phyloP scores from a whole-genome alignment of 2,888 invertebrate species.

The Drosophila tripunctata region DNA sequence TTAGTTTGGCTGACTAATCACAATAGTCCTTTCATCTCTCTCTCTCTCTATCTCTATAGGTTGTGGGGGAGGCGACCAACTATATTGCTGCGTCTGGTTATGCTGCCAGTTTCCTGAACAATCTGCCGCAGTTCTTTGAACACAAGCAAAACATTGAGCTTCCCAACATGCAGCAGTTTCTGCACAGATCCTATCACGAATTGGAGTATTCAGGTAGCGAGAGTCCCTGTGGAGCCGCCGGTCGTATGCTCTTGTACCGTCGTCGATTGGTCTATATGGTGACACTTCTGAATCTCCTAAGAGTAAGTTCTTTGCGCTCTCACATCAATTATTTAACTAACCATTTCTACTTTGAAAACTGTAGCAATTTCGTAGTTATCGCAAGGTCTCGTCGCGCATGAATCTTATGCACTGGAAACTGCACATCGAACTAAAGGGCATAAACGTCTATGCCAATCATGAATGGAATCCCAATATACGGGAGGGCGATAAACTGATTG shows the following conservation, averaged over 20 bases:
- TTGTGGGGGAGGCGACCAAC: background rate
- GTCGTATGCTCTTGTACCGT: slow-evolving; percentile 24
- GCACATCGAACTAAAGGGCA: slow-evolving; percentile 59
- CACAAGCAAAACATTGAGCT: slow-evolving; percentile 49
- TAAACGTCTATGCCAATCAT: slow-evolving; percentile 19
- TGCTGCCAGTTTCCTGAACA: slow-evolving; percentile 64
- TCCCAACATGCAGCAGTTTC: slow-evolving; percentile 60
- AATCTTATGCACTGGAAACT: slow-evolving; percentile 50
- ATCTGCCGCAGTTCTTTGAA: slow-evolving; percentile 63
- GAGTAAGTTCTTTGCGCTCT: slow-evolving; percentile 48
- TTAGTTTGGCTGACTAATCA: too few species aligned
- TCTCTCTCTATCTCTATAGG: too few species aligned
- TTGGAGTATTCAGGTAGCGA: slow-evolving; percentile 52
- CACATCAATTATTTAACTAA: background rate
- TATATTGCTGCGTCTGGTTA: slow-evolving; percentile 54
- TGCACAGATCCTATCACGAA: slow-evolving; percentile 69
- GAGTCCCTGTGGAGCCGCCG: slow-evolving; percentile 19
- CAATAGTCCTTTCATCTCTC: too few species aligned
- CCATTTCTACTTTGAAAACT: too few species aligned
- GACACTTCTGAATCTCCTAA: slow-evolving; percentile 73
- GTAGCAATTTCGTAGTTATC: slow-evolving; percentile 68
- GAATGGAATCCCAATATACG: too few species aligned
- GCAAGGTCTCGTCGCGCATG: slow-evolving; percentile 34
- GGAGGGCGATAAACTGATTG: slow-evolving; percentile 53
- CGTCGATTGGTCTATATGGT: slow-evolving; percentile 65